These are phyloP conservation scores for Sebastes minor DNA, from an alignment of 2,797 vertebrate genomes.

Conservation along the genomic window DNA sequence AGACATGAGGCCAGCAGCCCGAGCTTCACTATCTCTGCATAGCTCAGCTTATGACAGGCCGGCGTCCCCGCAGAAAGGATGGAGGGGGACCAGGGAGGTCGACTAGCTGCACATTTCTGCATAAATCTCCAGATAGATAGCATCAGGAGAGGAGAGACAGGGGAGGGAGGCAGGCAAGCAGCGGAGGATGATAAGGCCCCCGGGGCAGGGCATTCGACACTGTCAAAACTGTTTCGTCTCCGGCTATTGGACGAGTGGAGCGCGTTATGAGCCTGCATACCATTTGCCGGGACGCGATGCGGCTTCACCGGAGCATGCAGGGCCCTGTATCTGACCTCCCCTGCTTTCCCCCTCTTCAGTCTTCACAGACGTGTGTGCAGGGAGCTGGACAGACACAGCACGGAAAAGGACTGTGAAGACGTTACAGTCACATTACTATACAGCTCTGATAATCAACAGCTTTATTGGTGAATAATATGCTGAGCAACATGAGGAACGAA, in stretches of 20 bases:
- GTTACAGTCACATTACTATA: constrained; percentile 5
- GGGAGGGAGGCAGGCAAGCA: constrained; percentile 71
- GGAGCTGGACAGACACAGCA: constrained; percentile 56
- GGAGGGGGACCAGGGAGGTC: constrained; percentile 75
- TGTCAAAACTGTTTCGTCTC: constrained; percentile 79
- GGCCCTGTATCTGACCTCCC: constrained; percentile 71
- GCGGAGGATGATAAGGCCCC: constrained; percentile 77
- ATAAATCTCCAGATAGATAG: constrained; percentile 82
- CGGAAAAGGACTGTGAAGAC: constrained; percentile 12
- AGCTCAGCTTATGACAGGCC: constrained; percentile 79
- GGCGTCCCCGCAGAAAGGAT: constrained; percentile 77
- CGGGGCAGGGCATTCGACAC: constrained; percentile 77
- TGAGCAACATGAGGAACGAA: not conserved
- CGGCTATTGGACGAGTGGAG: constrained; percentile 76
- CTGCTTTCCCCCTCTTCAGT: constrained; percentile 41
- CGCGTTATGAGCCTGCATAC: constrained; percentile 76
- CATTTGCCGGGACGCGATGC: constrained; percentile 74
- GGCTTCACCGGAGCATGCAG: constrained; percentile 74
- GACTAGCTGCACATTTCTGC: constrained; percentile 77
- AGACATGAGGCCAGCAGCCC: constrained; percentile 74
- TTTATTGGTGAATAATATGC: constrained; percentile 7
- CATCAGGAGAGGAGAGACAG: constrained; percentile 74
- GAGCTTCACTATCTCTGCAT: constrained; percentile 74
- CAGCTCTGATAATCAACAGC: constrained; percentile 3
- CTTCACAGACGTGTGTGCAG: constrained; percentile 49